Evolutionary conservation across 2,113 vertebrate genomes (phyloP).

Genomic region (Ochotona princeps): DNA sequence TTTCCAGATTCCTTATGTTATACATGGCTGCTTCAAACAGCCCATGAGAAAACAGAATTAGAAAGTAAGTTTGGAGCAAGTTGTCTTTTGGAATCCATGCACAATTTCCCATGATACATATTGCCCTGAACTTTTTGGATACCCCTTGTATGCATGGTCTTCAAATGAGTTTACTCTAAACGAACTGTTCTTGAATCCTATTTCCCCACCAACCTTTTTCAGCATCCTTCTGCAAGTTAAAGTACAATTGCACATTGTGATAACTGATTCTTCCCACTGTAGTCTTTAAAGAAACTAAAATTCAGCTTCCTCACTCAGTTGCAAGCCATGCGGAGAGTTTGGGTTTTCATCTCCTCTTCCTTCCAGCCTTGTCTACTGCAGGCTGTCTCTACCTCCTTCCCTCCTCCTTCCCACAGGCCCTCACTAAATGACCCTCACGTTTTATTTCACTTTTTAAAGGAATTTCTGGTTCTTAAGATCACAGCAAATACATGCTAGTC

Average conservation of each 20-base stretch:
- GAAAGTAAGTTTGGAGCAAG: too few relatives aligned
- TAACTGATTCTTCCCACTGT: background rate
- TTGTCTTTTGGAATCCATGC: too few relatives aligned
- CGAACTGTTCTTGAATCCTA: too few relatives aligned
- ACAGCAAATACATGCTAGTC: too few relatives aligned
- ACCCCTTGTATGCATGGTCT: too few relatives aligned
- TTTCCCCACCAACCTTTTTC: too few relatives aligned
- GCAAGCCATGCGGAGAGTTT: background rate
- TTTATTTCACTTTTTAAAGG: background rate
- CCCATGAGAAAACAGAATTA: too few relatives aligned
- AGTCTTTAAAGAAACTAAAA: slow-evolving; percentile 7
- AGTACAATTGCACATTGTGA: background rate
- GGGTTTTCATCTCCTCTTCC: background rate
- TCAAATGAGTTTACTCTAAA: too few relatives aligned
- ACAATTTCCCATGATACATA: too few relatives aligned
- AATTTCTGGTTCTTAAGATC: too few relatives aligned
- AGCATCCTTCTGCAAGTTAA: background rate
- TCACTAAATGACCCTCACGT: background rate
- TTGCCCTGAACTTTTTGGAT: too few relatives aligned
- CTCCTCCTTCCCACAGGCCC: background rate
- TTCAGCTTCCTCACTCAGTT: background rate
- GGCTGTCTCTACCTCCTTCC: background rate
- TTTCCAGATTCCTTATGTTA: background rate
- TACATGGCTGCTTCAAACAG: too few relatives aligned
- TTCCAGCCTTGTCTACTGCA: background rate